phyloP scores from a whole-genome alignment of 2,888 invertebrate species.

The Oxystoma pomonae region DNA sequence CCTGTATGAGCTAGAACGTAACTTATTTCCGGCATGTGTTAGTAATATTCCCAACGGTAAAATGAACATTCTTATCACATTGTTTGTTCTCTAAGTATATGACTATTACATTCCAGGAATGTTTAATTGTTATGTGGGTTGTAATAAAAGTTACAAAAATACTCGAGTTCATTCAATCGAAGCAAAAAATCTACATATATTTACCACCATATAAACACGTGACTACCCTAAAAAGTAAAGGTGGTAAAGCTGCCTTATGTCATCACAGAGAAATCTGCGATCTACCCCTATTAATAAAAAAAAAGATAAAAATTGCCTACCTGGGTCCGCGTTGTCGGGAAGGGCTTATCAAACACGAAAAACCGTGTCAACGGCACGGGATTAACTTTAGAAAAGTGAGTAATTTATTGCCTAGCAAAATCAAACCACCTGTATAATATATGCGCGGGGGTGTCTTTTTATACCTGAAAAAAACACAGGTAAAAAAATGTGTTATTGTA shows the following conservation, averaged over 20 bases:
- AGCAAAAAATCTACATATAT: too few relatives aligned
- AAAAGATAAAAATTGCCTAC: background rate
- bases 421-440: background rate
- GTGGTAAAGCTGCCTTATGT: background rate
- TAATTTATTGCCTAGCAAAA: background rate
- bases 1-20: too few relatives aligned
- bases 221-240: too few relatives aligned
- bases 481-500: background rate
- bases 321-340: background rate
- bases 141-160: too few relatives aligned
- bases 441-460: background rate
- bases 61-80: too few relatives aligned
- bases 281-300: background rate
- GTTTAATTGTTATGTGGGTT: too few relatives aligned
- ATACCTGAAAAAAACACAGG: background rate
- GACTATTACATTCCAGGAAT: too few relatives aligned
- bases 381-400: background rate
- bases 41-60: too few relatives aligned
- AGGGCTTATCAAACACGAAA: background rate
- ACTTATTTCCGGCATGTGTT: too few relatives aligned
- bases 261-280: background rate
- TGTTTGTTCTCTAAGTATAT: too few relatives aligned
- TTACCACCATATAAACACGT: too few relatives aligned
- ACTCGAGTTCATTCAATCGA: too few relatives aligned
- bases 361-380: slow-evolving; percentile 5